phyloP scores from a whole-genome alignment of 2,797 vertebrate genomes.

The Gymnocypris eckloni region DNA sequence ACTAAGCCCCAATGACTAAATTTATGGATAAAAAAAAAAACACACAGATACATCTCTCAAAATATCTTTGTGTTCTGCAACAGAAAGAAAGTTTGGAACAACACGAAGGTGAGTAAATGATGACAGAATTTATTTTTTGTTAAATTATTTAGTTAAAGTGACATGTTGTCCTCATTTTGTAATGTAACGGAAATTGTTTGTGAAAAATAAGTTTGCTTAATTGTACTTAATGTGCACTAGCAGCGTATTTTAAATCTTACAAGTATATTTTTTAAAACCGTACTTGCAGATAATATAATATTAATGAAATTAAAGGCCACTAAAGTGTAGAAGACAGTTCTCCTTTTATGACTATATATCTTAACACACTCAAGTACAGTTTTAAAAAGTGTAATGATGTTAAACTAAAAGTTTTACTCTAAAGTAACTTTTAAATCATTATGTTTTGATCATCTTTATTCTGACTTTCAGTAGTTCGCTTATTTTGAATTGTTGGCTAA shows the following conservation, averaged over 20 bases:
- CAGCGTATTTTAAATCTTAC: not conserved
- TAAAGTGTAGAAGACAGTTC: not conserved
- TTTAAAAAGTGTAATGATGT: not conserved
- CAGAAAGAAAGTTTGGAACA: not conserved
- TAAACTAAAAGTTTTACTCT: not conserved
- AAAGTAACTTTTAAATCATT: not conserved
- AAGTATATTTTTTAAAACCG: not conserved
- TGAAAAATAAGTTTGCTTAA: not conserved
- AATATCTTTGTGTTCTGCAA: not conserved
- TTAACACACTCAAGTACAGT: not conserved
- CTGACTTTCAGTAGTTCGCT: not conserved
- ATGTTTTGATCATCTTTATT: not conserved
- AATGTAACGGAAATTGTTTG: not conserved
- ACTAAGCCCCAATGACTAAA: not conserved
- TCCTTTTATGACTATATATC: not conserved
- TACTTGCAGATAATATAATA: not conserved
- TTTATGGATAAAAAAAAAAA: not conserved
- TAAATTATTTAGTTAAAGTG: not conserved
- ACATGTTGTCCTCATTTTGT: not conserved
- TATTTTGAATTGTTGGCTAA: not conserved
- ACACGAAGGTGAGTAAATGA: not conserved
- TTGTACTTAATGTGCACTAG: not conserved
- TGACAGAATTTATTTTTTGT: not conserved
- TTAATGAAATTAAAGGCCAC: not conserved
- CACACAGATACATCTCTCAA: not conserved